Evolutionary conservation across 2,113 vertebrate species (phyloP), one percentile per base, ranked within the genome.

Genomic region (Poicephalus gulielmi): DNA sequence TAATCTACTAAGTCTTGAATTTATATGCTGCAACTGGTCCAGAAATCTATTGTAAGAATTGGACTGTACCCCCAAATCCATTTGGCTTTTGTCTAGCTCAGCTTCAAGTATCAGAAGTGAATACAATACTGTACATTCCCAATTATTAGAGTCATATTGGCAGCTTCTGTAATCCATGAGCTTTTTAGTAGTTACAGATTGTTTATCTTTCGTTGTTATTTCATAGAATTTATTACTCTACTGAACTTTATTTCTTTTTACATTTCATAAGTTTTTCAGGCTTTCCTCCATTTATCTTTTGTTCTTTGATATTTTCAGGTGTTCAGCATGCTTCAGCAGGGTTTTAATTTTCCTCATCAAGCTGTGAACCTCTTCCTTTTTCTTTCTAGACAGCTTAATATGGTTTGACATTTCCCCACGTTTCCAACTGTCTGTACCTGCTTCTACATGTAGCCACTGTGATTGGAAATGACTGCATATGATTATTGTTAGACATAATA

Each of bases 341-440:
- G 92, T 94, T 97, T 96, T 94, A 95, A 96, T 96, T 94, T 96
- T 86, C 64, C 86, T 95, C 82, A 95, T 96, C 89, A 95, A 92
- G 43, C 82, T 92, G 67, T 83, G 84, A 95, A 91, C 39, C 55
- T 95, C 84, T 95, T 94, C 43, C 82, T 88, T 94, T 91, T 95
- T 91, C 82, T 86, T 92, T 94, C 81, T 77, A 84, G 60, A 69
- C 49, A 70, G 31, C 80, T 89, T 94, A 96, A 95, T 92, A 82
- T 0, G 7, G 28, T 93, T 94, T 91, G 96, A 94, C 94, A 88
- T 96, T 96, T 95, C 59, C 49, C 53, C 70, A 80, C 63, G 89
- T 84, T 96, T 96, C 47, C 71, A 92, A 30, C 78, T 89, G 46
- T 83, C 75, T 94, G 78, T 91, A 67, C 78, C 79, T 95, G 70